Percentiles rank a stretch among this genome's conserved stretches.
These are phyloP conservation scores for Sylvia borin DNA, from an alignment of 2,797 vertebrate genomes.

Conservation along the genomic window DNA sequence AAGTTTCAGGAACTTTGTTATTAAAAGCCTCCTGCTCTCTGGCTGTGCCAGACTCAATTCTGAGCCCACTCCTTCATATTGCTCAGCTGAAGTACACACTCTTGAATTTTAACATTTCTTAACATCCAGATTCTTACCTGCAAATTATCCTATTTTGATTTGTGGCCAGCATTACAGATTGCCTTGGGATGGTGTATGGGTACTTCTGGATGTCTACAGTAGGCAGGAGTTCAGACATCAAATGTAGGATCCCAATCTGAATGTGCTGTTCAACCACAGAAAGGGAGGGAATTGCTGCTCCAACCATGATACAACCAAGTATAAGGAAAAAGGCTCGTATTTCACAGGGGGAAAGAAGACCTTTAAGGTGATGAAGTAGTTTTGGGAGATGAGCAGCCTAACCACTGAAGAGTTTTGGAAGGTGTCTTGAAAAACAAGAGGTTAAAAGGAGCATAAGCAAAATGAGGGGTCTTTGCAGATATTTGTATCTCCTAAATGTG, in stretches of 20 bases:
- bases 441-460: neutral
- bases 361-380: neutral
- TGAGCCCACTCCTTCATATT: neutral
- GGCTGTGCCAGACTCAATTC: neutral
- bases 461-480: neutral
- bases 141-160: neutral
- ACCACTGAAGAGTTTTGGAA: neutral
- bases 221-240: neutral
- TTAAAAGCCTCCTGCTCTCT: neutral
- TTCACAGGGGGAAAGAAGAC: neutral
- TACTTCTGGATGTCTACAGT: neutral
- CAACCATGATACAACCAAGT: neutral
- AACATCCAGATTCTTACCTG: neutral
- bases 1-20: neutral
- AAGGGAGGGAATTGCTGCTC: neutral
- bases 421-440: neutral
- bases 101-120: neutral
- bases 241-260: neutral
- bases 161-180: neutral
- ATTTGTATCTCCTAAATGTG: neutral
- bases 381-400: neutral
- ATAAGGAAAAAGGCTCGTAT: neutral
- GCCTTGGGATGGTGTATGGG: too few relatives aligned
- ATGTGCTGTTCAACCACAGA: neutral
- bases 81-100: neutral